Percentiles rank a stretch among this genome's conserved stretches.
Evolutionary conservation across 2,113 vertebrate genomes (phyloP).

Genomic region (Pelodiscus sinensis): DNA sequence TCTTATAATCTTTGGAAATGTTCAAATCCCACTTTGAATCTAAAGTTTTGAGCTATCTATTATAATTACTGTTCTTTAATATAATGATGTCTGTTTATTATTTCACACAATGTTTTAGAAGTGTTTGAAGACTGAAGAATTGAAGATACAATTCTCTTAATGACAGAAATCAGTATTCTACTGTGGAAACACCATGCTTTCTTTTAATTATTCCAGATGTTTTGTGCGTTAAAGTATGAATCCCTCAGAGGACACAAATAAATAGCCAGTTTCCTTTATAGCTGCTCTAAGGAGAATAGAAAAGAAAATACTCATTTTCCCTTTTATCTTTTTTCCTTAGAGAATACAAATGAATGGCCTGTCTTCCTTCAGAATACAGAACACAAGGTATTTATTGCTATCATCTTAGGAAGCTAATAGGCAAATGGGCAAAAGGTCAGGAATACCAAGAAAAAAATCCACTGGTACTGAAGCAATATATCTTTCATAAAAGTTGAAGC

Average conservation of each 20-base stretch:
- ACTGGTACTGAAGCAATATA: conserved; percentile 44
- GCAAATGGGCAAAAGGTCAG: conserved; percentile 54
- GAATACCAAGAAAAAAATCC: conserved; percentile 60
- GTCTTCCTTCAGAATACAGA: conserved; percentile 61
- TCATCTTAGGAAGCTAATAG: conserved; percentile 68
- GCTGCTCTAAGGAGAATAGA: conserved; percentile 70
- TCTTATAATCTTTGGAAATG: not conserved
- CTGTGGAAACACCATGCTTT: conserved; percentile 45
- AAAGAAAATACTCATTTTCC: conserved; percentile 66
- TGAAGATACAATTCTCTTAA: not conserved
- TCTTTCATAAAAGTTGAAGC: conserved; percentile 45
- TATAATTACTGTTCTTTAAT: not conserved
- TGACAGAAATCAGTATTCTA: conserved; percentile 35
- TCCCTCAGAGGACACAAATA: conserved; percentile 69
- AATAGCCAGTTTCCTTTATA: conserved; percentile 75
- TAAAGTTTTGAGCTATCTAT: not conserved
- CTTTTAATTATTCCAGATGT: conserved; percentile 73
- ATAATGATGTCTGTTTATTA: not conserved
- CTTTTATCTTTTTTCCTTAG: conserved; percentile 67
- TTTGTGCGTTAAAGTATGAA: conserved; percentile 65
- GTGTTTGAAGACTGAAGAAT: not conserved
- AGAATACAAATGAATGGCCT: conserved; percentile 65
- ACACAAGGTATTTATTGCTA: conserved; percentile 65
- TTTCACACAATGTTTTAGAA: not conserved
- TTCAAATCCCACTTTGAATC: not conserved